Evolutionary conservation across 2,113 vertebrate genomes (phyloP), one percentile per base, ranked within the genome.

Genomic region (Fukomys damarensis): DNA sequence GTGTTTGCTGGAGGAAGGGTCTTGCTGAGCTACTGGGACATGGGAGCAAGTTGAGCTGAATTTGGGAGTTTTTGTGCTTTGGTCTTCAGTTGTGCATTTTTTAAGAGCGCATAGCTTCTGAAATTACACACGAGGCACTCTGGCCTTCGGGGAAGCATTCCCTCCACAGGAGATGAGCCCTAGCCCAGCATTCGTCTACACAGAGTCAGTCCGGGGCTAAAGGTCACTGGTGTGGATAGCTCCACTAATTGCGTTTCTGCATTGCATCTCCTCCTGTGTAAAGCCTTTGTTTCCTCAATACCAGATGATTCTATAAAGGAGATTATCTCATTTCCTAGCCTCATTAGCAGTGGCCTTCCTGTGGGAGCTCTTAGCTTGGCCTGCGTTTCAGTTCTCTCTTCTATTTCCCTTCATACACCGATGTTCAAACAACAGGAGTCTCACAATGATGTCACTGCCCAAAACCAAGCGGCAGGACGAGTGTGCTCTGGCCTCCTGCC

Each of bases 321-420:
- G 56, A 92, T 85, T 30, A 89, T 93, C 91, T 96, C 82, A 97
- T 97, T 97, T 97, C 93, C 95, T 92, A 86, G 82, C 85, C 35
- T 97, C 95, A 77, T 93, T 96, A 95, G 94, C 86, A 89, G 58
- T 82, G 0, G 59, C 96, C 97, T 97, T 96, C 97, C 97, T 98
- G 89, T 94, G 93, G 76, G 84, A 95, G 79, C 87, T 93, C 86
- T 43, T 93, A 58, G 87, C 66, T 85, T 77, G n/a, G 24, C 72
- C 95, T 41, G 61, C 84, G 61, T 97, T 96, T 93, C 80, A 94
- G 86, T 97, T 96, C 80, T 87, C 97, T 93, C 86, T 49, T 1
- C 94, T 96, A 82, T 96, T 97, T 97, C 96, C 91, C 77, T 95
- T 96, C 93, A 70, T 93, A 87, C 56, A 83, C 79, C 35, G 89